These are phyloP conservation scores for Saimiri boliviensis DNA, from an alignment of 2,113 vertebrate genomes.

Conservation along the genomic window DNA sequence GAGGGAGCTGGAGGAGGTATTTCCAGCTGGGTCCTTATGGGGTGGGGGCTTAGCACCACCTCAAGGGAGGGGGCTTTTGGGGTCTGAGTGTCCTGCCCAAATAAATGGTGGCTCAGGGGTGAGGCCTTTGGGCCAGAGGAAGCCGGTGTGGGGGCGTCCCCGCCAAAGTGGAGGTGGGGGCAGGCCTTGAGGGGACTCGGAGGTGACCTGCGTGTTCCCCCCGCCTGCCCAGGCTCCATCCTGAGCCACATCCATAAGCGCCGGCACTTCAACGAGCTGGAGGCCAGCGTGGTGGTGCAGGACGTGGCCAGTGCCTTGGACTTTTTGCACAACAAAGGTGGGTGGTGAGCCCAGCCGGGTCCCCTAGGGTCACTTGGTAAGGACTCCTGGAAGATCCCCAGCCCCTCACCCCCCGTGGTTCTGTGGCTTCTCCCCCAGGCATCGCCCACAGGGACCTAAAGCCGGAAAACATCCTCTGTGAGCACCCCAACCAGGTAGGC, in stretches of 20 bases:
- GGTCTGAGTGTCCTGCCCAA: no score
- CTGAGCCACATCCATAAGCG: conserved; percentile 96
- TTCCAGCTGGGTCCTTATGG: not conserved
- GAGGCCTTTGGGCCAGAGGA: not conserved
- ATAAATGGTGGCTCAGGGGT: not conserved
- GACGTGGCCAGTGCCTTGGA: conserved; percentile 98
- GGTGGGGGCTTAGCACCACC: no score
- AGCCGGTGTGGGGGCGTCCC: not conserved
- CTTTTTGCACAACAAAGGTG: conserved; percentile 98
- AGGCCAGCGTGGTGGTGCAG: conserved; percentile 95
- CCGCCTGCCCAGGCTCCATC: conserved; percentile 89
- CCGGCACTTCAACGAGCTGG: conserved; percentile 95
- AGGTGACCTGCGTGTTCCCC: not conserved
- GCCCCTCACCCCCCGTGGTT: not conserved
- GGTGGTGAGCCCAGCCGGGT: not conserved
- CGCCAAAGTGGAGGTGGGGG: no score
- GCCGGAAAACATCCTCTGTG: conserved; percentile 98
- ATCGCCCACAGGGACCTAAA: conserved; percentile 98
- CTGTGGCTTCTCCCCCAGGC: conserved; percentile 81
- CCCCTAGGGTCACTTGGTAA: no score
- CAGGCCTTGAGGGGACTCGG: no score
- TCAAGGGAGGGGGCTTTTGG: not conserved
- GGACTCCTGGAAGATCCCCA: not conserved
- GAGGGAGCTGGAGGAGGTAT: not conserved
- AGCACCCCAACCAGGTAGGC: conserved; percentile 92